These are phyloP conservation scores for Meta bourneti DNA, from an alignment of 2,888 invertebrate species.

Conservation along the genomic window DNA sequence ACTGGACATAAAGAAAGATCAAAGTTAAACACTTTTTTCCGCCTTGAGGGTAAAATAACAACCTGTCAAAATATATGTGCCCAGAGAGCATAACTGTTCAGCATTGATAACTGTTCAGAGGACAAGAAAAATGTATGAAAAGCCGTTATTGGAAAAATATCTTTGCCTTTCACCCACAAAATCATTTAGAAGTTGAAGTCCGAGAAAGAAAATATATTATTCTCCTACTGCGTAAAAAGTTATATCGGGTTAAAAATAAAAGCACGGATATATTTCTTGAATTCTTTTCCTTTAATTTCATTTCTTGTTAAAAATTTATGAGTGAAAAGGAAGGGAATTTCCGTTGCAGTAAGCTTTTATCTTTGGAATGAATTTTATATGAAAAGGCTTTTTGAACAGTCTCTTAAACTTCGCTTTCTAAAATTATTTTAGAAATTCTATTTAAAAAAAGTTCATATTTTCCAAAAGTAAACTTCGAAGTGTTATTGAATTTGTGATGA, in stretches of 20 bases:
- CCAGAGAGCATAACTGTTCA: conserved; percentile 12
- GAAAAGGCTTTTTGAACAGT: background rate
- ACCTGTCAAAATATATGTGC: conserved; percentile 23
- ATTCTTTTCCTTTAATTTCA: background rate
- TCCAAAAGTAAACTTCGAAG: background rate
- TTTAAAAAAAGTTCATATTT: background rate
- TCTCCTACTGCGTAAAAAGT: background rate
- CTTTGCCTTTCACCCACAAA: background rate
- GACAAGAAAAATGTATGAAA: conserved; percentile 12
- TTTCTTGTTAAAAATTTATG: conserved; percentile 26
- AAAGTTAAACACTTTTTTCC: conserved; percentile 17
- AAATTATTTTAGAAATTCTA: background rate
- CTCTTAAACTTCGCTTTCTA: background rate
- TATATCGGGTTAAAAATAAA: background rate
- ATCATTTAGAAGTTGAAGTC: background rate
- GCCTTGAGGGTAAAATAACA: conserved; percentile 20
- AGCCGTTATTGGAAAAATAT: conserved; percentile 45
- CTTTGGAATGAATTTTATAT: background rate
- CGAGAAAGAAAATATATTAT: background rate
- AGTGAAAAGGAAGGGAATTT: conserved; percentile 15
- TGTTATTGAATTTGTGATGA: background rate
- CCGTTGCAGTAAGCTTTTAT: conserved; percentile 3
- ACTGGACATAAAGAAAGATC: background rate
- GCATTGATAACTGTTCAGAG: conserved; percentile 28
- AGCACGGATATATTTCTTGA: conserved; percentile 6